These are phyloP conservation scores for Pteronura brasiliensis DNA, from an alignment of 2,113 vertebrate genomes.

Conservation along the genomic window DNA sequence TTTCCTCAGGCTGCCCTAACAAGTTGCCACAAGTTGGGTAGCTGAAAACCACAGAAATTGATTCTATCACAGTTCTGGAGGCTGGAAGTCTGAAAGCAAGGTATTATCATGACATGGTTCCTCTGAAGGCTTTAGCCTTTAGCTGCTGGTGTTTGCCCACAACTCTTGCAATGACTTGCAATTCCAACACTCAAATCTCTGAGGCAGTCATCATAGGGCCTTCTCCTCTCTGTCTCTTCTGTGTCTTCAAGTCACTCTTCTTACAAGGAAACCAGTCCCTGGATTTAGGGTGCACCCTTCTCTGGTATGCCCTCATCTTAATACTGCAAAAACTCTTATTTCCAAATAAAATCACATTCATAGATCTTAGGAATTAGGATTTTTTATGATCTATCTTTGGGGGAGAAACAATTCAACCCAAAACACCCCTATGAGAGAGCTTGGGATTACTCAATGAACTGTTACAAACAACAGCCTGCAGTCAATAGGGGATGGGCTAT, in stretches of 20 bases:
- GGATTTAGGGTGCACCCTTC: background rate
- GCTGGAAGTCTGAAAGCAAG: background rate
- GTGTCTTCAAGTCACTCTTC: background rate
- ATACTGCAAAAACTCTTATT: background rate
- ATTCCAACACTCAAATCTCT: background rate
- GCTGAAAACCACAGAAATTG: background rate
- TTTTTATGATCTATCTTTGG: background rate
- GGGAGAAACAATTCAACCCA: background rate
- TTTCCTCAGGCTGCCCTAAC: background rate
- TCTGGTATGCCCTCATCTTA: background rate
- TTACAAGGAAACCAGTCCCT: background rate
- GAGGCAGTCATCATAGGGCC: background rate
- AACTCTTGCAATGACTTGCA: background rate
- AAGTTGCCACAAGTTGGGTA: background rate
- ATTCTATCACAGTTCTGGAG: background rate
- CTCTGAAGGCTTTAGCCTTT: background rate
- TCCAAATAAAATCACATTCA: background rate
- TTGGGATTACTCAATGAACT: background rate
- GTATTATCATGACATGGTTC: background rate
- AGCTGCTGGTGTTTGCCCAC: background rate
- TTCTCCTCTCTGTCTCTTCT: background rate
- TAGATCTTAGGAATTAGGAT: background rate
- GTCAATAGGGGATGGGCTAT: background rate
- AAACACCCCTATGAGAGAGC: background rate
- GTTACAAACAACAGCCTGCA: background rate